A percentile compares a stretch with the other conserved stretches of the same genome.
phyloP scores from a whole-genome alignment of 2,888 invertebrate species.

The Papilio elwesi region DNA sequence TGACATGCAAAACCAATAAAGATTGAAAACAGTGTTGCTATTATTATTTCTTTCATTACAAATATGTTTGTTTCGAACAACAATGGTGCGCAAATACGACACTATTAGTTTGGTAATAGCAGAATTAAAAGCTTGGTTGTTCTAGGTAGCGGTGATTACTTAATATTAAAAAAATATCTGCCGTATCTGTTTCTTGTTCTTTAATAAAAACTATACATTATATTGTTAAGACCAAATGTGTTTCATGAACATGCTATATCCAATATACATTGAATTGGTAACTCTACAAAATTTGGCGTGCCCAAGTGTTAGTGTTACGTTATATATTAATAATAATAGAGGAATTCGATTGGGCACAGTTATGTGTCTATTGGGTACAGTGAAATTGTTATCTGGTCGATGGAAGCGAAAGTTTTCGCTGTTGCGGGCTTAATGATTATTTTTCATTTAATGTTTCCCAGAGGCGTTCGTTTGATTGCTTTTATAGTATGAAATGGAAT shows the following conservation, averaged over 20 bases:
- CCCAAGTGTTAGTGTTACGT: neutral
- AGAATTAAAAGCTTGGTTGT: too few species aligned
- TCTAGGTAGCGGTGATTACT: too few species aligned
- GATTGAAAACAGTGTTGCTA: too few species aligned
- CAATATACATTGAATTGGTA: neutral
- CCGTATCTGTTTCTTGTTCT: too few species aligned
- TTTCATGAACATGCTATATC: neutral
- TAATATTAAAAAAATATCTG: too few species aligned
- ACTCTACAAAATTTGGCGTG: constrained; percentile 2
- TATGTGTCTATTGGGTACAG: neutral
- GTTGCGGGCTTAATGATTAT: constrained; percentile 13
- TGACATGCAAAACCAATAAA: too few species aligned
- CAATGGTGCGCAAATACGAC: too few species aligned
- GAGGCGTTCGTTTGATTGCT: constrained; percentile 28
- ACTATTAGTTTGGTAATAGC: too few species aligned
- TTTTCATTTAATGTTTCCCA: constrained; percentile 22
- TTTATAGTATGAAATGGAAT: constrained; percentile 32
- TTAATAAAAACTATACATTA: too few species aligned
- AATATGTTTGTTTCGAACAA: too few species aligned
- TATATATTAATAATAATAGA: constrained; percentile 23
- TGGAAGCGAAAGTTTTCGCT: constrained; percentile 31
- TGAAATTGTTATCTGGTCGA: constrained; percentile 20
- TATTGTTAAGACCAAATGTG: neutral
- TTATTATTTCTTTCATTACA: too few species aligned
- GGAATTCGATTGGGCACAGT: constrained; percentile 25